Evolutionary conservation across 1,140 invertebrate genomes (phyloP).

Genomic region (Mya arenaria): DNA sequence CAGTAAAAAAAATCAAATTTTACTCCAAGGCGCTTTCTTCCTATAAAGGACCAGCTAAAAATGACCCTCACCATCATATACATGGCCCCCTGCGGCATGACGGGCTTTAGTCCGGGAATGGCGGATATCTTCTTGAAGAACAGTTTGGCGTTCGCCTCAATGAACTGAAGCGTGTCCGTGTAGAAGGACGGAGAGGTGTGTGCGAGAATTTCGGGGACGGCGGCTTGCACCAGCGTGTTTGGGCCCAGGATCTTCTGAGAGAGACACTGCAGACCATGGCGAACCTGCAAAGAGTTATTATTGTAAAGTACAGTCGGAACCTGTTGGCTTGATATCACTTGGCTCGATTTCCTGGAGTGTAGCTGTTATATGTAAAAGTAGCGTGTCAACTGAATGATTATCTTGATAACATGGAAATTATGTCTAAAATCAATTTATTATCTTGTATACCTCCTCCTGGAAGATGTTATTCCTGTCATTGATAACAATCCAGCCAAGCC

Average conservation of each 20-base stretch:
- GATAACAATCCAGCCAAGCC: constrained; percentile 98
- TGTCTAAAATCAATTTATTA: no score
- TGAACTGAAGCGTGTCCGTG: constrained; percentile 87
- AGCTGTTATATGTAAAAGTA: no score
- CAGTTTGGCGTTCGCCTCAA: constrained; percentile 93
- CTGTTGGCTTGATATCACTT: no score
- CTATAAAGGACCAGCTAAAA: no score
- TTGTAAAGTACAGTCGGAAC: no score
- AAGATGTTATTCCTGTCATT: constrained; percentile 88
- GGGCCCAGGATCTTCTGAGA: constrained; percentile 94
- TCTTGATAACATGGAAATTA: no score
- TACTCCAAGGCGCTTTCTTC: no score
- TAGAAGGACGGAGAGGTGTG: constrained; percentile 93
- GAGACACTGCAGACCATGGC: constrained; percentile 88
- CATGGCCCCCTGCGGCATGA: constrained; percentile 98
- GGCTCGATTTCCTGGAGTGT: no score
- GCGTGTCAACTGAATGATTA: no score
- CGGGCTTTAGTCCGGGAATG: constrained; percentile 92
- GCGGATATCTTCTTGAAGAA: constrained; percentile 87
- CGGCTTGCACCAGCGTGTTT: constrained; percentile 95
- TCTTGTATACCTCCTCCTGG: constrained; percentile 76
- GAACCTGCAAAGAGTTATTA: no score
- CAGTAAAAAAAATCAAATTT: no score
- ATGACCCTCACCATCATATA: constrained; percentile 99
- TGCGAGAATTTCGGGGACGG: constrained; percentile 92